Base-by-base conservation (phyloP, 2,888 invertebrate genomes). In the Cactoblastis cactorum region DNA sequence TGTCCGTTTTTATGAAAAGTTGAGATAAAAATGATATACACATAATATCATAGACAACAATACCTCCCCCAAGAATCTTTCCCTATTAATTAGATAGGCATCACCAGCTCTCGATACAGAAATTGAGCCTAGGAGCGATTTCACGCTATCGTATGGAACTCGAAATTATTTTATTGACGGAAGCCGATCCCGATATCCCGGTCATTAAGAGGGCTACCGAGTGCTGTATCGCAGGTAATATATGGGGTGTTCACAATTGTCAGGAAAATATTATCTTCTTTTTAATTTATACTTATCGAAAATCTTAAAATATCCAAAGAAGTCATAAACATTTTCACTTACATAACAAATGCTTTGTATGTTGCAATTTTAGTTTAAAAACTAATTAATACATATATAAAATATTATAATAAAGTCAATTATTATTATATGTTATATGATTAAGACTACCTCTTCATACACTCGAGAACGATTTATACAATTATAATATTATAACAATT, bases 161-260 rank as follows among this genome's bases (percentile, higher is more conserved):
- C 47, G 22, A 45, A 48, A 48, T 48, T 37, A 48, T 48, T 48
- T 48, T 50, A 33, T 72, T 76, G 80, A 80, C 79, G 76, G 78
- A 80, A 80, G 77, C 79, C 71, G 72, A 66, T 65, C 47, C 35
- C 22, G 47, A 48, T 48, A 37, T 28, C 47, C 11, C 24, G 63
- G 74, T 81, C 83, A 80, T 83, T 86, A 84, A 74, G 24, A 74
- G 24, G 39, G 79, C 83, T 77, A 76, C 82, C 70, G 77, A 43
- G 48, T 11, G 43, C 35, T 9, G 28, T 43, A 43, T 43, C 43
- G 43, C 43, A 9, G 43, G 17, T 43, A 3, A 17, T 24, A 4
- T 43, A 43, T n/a, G 17, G 43, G 43, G 3, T 28, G 43, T 37
- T 37, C 9, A 28, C 3, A 22, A 4, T 22, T 22, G n/a, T n/a